phyloP scores from a whole-genome alignment of 2,113 vertebrate genomes.

The Odontophorus gujanensis region DNA sequence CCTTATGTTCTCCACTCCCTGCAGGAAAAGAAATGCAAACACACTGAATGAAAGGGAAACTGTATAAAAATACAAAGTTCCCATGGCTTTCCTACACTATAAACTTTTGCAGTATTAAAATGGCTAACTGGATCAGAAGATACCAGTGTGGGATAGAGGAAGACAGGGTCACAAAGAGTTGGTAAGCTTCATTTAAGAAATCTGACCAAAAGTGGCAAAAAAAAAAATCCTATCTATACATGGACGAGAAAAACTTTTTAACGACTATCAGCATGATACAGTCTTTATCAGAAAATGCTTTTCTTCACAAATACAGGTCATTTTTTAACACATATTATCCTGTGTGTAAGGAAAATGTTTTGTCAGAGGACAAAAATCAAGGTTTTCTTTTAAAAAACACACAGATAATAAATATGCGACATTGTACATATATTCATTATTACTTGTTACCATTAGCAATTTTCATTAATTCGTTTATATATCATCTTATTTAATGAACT shows the following conservation, averaged over 20 bases:
- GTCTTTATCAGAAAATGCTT: background rate
- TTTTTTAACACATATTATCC: background rate
- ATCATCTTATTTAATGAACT: slow-evolving; percentile 22
- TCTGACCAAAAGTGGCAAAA: fast-evolving
- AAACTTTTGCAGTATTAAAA: background rate
- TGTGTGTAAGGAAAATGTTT: background rate
- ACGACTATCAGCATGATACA: background rate
- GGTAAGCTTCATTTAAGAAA: background rate
- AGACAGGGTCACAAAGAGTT: fast-evolving
- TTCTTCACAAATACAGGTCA: background rate
- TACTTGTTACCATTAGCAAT: slow-evolving; percentile 8
- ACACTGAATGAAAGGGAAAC: background rate
- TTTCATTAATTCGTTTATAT: slow-evolving; percentile 20
- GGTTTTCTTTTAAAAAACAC: background rate
- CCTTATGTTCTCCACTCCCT: background rate
- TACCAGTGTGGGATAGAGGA: background rate
- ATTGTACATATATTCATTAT: background rate
- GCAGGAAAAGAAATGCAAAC: background rate
- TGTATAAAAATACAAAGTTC: background rate
- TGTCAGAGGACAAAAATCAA: background rate
- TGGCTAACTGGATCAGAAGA: background rate
- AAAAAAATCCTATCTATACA: background rate
- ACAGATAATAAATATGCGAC: background rate
- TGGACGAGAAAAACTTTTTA: background rate
- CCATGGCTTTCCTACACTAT: background rate